phyloP scores from a whole-genome alignment of 23 tunicate genomes.

The Clavelina lepadiformis region DNA sequence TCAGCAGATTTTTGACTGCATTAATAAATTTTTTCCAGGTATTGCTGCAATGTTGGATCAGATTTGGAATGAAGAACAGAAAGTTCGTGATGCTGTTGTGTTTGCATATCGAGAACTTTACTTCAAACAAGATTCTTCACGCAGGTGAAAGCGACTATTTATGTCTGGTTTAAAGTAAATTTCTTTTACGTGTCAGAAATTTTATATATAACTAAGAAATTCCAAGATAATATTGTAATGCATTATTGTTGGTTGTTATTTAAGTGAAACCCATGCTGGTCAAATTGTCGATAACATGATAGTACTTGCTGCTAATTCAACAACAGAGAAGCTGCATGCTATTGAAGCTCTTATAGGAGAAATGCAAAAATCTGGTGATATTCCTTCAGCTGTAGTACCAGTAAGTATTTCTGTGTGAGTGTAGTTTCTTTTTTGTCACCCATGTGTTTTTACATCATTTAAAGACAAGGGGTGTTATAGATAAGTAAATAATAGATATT shows the following conservation, averaged over 20 bases:
- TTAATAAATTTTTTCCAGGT: conserved; percentile 13
- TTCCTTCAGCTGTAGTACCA: conserved; percentile 33
- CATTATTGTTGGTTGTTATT: background rate
- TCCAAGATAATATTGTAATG: background rate
- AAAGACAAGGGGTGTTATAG: background rate
- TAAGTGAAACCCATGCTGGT: conserved; percentile 11
- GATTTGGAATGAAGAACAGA: conserved; percentile 85
- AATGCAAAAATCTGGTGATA: conserved; percentile 48
- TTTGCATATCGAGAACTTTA: conserved; percentile 68
- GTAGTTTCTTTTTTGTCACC: background rate
- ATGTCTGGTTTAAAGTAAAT: background rate
- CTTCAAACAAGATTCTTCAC: conserved; percentile 42
- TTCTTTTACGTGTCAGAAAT: background rate
- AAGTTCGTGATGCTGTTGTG: conserved; percentile 82
- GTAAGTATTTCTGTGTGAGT: conserved; percentile 14
- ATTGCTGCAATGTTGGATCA: conserved; percentile 71
- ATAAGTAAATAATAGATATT: background rate
- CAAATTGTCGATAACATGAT: conserved; percentile 61
- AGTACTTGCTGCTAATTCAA: conserved; percentile 34
- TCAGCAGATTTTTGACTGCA: background rate
- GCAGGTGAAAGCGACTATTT: background rate
- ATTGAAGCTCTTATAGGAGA: conserved; percentile 54
- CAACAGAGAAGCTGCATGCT: conserved; percentile 24
- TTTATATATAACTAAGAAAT: background rate
- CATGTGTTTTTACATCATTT: background rate